phyloP scores from a whole-genome alignment of 2,113 vertebrate genomes.

The Lampris megalopsis region DNA sequence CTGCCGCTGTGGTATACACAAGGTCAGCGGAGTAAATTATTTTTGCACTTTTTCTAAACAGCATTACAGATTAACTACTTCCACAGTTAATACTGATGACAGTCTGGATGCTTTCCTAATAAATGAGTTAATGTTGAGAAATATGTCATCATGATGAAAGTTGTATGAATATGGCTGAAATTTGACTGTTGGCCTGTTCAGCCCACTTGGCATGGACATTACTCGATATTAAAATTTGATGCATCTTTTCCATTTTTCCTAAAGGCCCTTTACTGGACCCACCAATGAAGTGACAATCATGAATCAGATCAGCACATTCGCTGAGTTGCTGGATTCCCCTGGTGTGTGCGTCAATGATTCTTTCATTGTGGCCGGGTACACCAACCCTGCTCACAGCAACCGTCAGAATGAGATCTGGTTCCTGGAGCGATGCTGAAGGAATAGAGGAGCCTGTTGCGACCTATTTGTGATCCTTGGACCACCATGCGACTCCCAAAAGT shows the following conservation, averaged over 20 bases:
- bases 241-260: background rate
- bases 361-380: slow-evolving; percentile 90
- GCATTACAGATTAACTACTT: too few species aligned
- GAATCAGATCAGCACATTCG: slow-evolving; percentile 82
- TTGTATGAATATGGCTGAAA: background rate
- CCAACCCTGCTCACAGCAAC: slow-evolving; percentile 87
- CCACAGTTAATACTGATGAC: too few species aligned
- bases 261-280: slow-evolving; percentile 85
- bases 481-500: slow-evolving; percentile 48
- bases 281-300: slow-evolving; percentile 88
- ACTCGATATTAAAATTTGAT: background rate
- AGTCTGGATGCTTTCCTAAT: too few species aligned
- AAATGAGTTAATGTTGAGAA: too few species aligned
- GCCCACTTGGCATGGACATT: too few species aligned
- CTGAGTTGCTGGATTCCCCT: slow-evolving; percentile 82
- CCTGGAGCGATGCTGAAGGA: slow-evolving; percentile 80
- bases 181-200: too few species aligned
- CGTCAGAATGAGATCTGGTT: slow-evolving; percentile 92
- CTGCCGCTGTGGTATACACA: slow-evolving; percentile 83
- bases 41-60: too few species aligned
- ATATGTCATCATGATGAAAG: background rate
- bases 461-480: slow-evolving; percentile 34
- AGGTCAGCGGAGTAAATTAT: slow-evolving; percentile 75
- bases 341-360: slow-evolving; percentile 79
- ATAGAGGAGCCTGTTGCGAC: background rate